phyloP scores from a whole-genome alignment of 1,140 invertebrate species.

The Ectropis grisescens region DNA sequence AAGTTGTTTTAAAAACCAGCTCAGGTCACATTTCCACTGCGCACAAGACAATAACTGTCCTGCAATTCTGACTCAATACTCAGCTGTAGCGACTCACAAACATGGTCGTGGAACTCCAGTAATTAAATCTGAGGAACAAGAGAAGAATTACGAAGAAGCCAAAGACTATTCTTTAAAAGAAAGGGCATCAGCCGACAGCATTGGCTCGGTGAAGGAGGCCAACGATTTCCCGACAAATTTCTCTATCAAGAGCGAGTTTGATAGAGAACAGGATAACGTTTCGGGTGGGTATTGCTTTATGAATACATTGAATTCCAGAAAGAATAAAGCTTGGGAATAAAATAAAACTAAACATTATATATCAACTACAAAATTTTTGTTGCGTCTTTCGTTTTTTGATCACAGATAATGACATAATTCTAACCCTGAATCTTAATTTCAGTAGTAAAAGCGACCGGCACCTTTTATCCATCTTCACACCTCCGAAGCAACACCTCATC shows the following conservation, averaged over 20 bases:
- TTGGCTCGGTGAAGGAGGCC: conserved; percentile 41
- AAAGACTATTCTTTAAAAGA: conserved; percentile 67
- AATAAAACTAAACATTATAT: too few species aligned
- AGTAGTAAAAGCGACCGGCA: conserved; percentile 94
- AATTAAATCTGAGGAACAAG: conserved; percentile 54
- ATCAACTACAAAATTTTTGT: too few species aligned
- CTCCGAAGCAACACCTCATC: conserved; percentile 66
- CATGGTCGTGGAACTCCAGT: conserved; percentile 55
- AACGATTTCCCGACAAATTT: conserved; percentile 50
- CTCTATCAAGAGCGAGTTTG: conserved; percentile 61
- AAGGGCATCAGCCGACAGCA: conserved; percentile 48
- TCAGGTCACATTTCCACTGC: conserved; percentile 63
- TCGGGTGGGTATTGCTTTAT: conserved; percentile 55
- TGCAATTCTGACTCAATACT: conserved; percentile 62
- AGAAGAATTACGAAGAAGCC: conserved; percentile 58
- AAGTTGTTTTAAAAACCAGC: conserved; percentile 58
- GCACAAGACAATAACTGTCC: conserved; percentile 61
- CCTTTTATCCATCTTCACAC: conserved; percentile 92
- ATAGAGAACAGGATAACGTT: conserved; percentile 56
- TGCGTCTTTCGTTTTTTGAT: too few species aligned
- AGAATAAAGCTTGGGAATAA: too few species aligned
- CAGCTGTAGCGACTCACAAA: conserved; percentile 58
- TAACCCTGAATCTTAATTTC: too few species aligned
- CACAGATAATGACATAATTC: too few species aligned
- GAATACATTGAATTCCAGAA: too few species aligned